phyloP scores from a whole-genome alignment of 2,797 vertebrate species.

The Channa striata region DNA sequence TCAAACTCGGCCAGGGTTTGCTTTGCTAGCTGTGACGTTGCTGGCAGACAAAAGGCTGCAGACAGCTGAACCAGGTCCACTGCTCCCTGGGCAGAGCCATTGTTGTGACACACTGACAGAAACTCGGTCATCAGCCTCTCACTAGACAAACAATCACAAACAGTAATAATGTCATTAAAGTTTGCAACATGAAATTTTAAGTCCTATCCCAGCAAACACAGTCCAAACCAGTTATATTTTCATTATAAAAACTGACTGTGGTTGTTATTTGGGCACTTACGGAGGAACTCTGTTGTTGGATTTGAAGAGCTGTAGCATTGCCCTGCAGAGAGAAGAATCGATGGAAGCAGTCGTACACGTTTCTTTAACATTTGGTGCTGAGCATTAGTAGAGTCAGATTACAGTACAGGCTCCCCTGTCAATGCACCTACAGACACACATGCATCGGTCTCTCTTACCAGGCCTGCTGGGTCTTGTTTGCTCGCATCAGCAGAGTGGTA shows the following conservation, averaged over 20 bases:
- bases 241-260: too few species aligned
- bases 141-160: conserved; percentile 69
- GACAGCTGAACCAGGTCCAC: conserved; percentile 90
- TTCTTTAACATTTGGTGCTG: background rate
- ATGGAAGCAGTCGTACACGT: background rate
- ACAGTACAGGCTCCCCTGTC: background rate
- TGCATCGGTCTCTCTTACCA: conserved; percentile 82
- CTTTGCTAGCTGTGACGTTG: conserved; percentile 77
- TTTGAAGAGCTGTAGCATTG: conserved; percentile 87
- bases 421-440: background rate
- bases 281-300: conserved; percentile 87
- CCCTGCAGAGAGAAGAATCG: conserved; percentile 79
- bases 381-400: background rate
- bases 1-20: conserved; percentile 82
- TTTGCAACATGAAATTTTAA: too few species aligned
- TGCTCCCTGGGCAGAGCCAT: conserved; percentile 72
- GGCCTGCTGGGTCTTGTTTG: conserved; percentile 83
- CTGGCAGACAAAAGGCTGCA: conserved; percentile 83
- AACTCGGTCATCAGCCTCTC: conserved; percentile 83
- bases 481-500: conserved; percentile 85
- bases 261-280: conserved; percentile 82
- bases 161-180: too few species aligned
- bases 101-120: conserved; percentile 77
- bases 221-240: too few species aligned
- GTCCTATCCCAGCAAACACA: too few species aligned